Base-by-base conservation (phyloP, 2,113 vertebrate species). In the Globicephala melas region DNA sequence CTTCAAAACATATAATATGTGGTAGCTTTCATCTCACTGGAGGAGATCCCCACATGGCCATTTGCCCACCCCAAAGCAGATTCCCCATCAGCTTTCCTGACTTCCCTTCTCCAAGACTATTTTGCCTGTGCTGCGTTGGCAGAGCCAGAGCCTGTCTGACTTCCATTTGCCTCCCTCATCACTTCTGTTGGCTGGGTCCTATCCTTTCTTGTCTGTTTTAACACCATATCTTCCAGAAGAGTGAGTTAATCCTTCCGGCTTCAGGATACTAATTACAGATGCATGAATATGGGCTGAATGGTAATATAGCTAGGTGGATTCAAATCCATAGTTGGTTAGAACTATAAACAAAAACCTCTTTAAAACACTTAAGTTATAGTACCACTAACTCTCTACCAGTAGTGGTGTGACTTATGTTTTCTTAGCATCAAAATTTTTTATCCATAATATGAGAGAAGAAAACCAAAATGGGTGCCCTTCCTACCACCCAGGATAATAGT, bases 251-350 rank as follows among this genome's bases (percentile, higher is more conserved):
- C 14, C 13, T 88, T 87, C 1, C 36, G 82, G 60, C 8, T 50
- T 68, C 15, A n/a, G n/a, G 55, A 94, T 87, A 93, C 60, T 83
- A 36, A 67, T 82, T 74, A 91, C 9, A 83, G 25, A 83, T 68
- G 4, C 28, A 74, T 6, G 25, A 89, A 76, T 68, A 81, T 15
- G 38, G 20, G 13, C 60, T 93, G 21, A 89, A 89, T 63, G 38
- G 62, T 65, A 68, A 50, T 28, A 81, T 7, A 76, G 3, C 33
- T 81, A 77, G 31, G 33, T 41, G 3, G 15, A 91, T 47, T 96
- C 77, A 90, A 71, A 97, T 87, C 47, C 50, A 83, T 23, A 79
- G 7, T 83, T 92, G 23, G 10, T 50, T 95, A 83, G 20, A 96
- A 80, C 23, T 84, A 60, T 36, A 81, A 81, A 93, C 62, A 85